phyloP scores from a whole-genome alignment of 1,140 invertebrate species.

The Rhizoglyphus robini region DNA sequence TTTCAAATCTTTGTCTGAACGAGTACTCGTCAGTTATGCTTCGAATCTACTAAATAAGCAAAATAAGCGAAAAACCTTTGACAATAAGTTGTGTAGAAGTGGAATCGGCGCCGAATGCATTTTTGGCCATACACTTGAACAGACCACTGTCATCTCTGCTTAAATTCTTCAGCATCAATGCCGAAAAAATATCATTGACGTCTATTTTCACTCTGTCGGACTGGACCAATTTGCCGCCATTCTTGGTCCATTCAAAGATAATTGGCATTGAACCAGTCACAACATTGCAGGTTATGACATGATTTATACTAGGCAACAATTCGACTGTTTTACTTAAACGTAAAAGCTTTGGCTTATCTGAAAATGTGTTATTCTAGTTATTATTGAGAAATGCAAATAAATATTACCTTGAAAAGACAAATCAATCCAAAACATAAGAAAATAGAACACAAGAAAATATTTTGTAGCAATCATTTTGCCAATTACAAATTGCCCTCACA shows the following conservation, averaged over 20 bases:
- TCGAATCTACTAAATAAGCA: no score
- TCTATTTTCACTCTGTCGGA: not conserved
- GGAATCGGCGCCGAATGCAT: not conserved
- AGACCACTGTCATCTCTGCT: not conserved
- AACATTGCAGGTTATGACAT: not conserved
- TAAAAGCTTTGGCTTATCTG: not conserved
- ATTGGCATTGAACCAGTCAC: conserved; percentile 2
- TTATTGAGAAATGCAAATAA: not conserved
- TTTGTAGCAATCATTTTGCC: no score
- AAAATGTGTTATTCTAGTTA: not conserved
- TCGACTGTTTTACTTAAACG: not conserved
- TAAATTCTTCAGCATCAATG: not conserved
- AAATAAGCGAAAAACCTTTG: no score
- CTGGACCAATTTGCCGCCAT: not conserved
- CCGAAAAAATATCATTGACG: not conserved
- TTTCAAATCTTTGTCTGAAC: not conserved
- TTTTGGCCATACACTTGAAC: not conserved
- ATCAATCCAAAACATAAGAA: no score
- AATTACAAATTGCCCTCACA: no score
- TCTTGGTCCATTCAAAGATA: not conserved
- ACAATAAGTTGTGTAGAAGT: not conserved
- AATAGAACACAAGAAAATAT: no score
- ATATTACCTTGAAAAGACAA: not conserved
- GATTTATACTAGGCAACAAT: not conserved
- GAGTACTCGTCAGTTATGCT: no score